Base-by-base conservation (phyloP, 2,888 invertebrate genomes). In the Nephrotoma guestfalica region DNA sequence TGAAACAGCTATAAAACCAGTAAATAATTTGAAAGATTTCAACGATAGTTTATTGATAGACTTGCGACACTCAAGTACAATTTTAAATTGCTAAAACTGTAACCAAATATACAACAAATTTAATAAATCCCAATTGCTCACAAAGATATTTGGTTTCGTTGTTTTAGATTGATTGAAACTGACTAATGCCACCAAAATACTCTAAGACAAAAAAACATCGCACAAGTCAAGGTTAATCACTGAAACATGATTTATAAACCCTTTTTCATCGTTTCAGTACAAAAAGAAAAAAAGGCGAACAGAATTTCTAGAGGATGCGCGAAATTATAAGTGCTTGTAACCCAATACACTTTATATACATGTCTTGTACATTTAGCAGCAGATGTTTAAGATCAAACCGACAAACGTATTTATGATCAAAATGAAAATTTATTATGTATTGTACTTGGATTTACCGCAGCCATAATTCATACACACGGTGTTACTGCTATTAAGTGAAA, bases 181-280 rank as follows among this genome's bases (percentile, higher is more conserved):
- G 71, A 71, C 71, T 71, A 71, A 71, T 30, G 93, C 87, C 89
- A 90, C 41, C 89, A 88, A 89, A 88, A 89, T 88, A 88, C 88
- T 88, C 87, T 88, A 88, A 83, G 83, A 15, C 83, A 88, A 43
- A 90, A 89, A 86, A 89, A 90, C 11, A 91, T 90, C 86, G 89
- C 89, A 2, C 89, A 89, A 88, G 89, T 89, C 41, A 86, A 85
- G 86, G 86, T 86, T 86, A 86, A 86, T 45, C 71, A 42, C 13
- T 71, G 47, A 40, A 11, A 71, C 11, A 41, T 85, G 86, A 86
- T 83, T 85, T 43, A 83, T 18, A 86, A 84, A 86, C 86, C 86
- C 85, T 71, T 86, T 47, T 86, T 41, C n/a, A 47, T 45, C 4
- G 57, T 13, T 57, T 15, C 84, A 9, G 83, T 4, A 43, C 5